Percentiles rank a stretch among this genome's conserved stretches.
These are phyloP conservation scores for Ceratina australensis DNA, from an alignment of 1,140 invertebrate genomes.

Conservation along the genomic window DNA sequence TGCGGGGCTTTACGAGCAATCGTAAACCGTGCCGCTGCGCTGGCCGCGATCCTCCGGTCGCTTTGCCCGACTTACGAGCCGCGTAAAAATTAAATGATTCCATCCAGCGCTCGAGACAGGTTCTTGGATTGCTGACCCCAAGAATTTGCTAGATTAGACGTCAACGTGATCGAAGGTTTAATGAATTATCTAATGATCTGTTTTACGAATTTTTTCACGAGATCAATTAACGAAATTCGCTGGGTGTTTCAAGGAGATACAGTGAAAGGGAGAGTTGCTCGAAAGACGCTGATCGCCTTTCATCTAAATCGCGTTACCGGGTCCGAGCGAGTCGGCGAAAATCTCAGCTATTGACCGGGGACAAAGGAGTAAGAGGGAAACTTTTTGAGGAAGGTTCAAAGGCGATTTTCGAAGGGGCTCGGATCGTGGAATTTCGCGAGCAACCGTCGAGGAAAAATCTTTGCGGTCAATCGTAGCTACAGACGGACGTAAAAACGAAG, in stretches of 20 bases:
- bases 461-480: conserved; percentile 50
- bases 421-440: conserved; percentile 17
- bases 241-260: too few species aligned
- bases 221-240: too few species aligned
- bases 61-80: conserved; percentile 14
- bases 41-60: neutral
- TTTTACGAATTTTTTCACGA: too few species aligned
- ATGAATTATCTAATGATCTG: too few species aligned
- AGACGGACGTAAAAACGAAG: conserved; percentile 5
- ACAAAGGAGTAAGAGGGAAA: conserved; percentile 2
- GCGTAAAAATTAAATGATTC: conserved; percentile 33
- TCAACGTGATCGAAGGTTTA: too few species aligned
- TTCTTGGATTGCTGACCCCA: too few species aligned
- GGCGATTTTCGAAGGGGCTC: neutral
- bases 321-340: conserved; percentile 40
- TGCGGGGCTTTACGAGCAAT: conserved; percentile 43
- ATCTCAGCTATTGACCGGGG: conserved; percentile 29
- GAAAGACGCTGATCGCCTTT: conserved; percentile 44
- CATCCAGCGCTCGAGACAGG: too few species aligned
- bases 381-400: conserved; percentile 10
- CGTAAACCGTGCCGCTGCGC: conserved; percentile 27
- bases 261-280: neutral
- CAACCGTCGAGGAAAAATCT: conserved; percentile 41
- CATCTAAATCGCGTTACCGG: conserved; percentile 46
- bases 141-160: too few species aligned